Evolutionary conservation across 1,140 invertebrate genomes (phyloP).

Genomic region (Drosophila ercepeae): DNA sequence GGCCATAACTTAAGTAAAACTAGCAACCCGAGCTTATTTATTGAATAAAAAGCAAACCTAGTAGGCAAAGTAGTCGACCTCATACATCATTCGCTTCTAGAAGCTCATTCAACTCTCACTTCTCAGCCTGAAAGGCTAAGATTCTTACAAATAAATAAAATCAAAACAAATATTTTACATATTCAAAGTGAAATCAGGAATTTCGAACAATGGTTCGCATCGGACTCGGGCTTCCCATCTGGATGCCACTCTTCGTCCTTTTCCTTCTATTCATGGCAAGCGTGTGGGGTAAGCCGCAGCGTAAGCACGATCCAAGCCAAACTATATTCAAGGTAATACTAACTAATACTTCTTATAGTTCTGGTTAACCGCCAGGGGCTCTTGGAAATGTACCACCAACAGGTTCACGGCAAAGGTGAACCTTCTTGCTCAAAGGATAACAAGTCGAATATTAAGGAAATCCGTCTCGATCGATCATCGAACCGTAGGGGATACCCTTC

Average conservation of each 20-base stretch:
- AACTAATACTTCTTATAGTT: neutral
- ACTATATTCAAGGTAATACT: neutral
- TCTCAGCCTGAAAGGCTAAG: neutral
- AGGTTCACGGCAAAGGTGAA: neutral
- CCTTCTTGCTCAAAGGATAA: neutral
- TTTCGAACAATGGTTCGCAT: neutral
- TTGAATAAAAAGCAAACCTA: neutral
- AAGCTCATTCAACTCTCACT: neutral
- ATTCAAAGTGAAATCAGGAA: neutral
- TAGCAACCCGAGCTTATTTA: too few relatives aligned
- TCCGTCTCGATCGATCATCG: neutral
- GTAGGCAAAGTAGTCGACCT: neutral
- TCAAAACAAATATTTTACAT: neutral
- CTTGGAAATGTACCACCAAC: slow-evolving; percentile 1
- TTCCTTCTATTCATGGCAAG: slow-evolving; percentile 6
- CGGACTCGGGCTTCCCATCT: neutral
- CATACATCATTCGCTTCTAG: neutral
- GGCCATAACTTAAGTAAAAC: neutral
- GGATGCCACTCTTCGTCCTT: slow-evolving; percentile 13
- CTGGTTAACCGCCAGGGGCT: slow-evolving; percentile 7
- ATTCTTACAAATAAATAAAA: neutral
- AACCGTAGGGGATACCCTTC: neutral
- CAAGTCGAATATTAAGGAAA: neutral
- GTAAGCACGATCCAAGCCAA: slow-evolving; percentile 1
- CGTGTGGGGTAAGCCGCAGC: slow-evolving; percentile 31